Evolutionary conservation across 2,888 invertebrate species (phyloP).

Genomic region (Mycalesis mineus): DNA sequence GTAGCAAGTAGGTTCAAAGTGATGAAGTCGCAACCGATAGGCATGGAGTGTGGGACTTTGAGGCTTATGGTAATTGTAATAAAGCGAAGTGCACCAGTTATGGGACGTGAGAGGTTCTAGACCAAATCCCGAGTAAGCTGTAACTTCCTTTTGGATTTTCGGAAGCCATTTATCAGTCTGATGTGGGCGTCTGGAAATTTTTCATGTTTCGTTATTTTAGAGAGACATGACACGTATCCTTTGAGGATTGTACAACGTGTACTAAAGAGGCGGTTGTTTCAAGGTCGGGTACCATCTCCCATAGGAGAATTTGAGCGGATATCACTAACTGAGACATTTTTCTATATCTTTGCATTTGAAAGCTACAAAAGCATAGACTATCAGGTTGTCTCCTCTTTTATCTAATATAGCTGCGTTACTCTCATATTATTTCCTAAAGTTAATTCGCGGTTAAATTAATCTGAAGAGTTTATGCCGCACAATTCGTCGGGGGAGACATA

Average conservation of each 20-base stretch:
- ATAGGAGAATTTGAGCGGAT: neutral
- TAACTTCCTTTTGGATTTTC: slow-evolving; percentile 80
- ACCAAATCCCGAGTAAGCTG: slow-evolving; percentile 80
- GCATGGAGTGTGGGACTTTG: slow-evolving; percentile 77
- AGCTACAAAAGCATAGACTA: too few species aligned
- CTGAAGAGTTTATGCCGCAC: slow-evolving; percentile 43
- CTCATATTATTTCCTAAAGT: neutral
- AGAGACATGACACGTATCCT: slow-evolving; percentile 54
- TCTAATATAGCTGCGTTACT: too few species aligned
- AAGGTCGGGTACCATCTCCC: slow-evolving; percentile 8
- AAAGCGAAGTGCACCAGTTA: slow-evolving; percentile 79
- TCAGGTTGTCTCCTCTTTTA: too few species aligned
- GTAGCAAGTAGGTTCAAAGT: slow-evolving; percentile 75
- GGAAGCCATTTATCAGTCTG: slow-evolving; percentile 80
- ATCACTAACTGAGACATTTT: neutral
- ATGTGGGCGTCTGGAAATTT: slow-evolving; percentile 78
- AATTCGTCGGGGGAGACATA: slow-evolving; percentile 48
- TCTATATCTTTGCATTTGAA: neutral
- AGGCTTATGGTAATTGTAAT: slow-evolving; percentile 79
- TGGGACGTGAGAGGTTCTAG: slow-evolving; percentile 79
- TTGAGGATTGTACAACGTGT: slow-evolving; percentile 10
- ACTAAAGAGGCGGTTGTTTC: neutral
- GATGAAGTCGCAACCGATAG: slow-evolving; percentile 60
- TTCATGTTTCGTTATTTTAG: slow-evolving; percentile 78
- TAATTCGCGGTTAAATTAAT: slow-evolving; percentile 50